phyloP scores from a whole-genome alignment of 2,113 vertebrate species.

The Hemicordylus capensis region DNA sequence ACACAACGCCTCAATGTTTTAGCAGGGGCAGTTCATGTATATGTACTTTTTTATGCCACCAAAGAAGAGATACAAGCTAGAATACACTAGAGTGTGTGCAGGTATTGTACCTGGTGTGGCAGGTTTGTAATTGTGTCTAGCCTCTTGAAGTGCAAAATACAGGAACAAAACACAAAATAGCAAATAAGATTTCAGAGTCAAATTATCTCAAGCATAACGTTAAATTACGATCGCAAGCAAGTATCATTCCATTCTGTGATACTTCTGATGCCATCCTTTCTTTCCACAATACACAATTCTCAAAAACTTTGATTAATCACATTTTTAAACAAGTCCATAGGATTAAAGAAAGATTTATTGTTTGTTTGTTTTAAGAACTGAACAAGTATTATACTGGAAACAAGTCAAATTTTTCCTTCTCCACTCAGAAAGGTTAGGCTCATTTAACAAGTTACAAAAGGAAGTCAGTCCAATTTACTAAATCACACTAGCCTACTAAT shows the following conservation, averaged over 20 bases:
- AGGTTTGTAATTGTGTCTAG: neutral
- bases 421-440: constrained; percentile 41
- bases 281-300: constrained; percentile 30
- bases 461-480: constrained; percentile 50
- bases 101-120: neutral
- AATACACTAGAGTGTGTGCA: neutral
- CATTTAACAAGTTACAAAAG: neutral
- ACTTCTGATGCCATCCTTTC: constrained; percentile 23
- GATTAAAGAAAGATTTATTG: too few relatives aligned
- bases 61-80: fast-evolving
- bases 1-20: neutral
- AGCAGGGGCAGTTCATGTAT: neutral
- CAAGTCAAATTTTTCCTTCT: constrained; percentile 58
- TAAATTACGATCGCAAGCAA: constrained; percentile 2
- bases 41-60: neutral
- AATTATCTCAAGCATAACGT: constrained; percentile 47
- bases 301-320: neutral
- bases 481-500: constrained; percentile 45
- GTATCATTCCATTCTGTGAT: constrained; percentile 33
- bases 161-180: constrained; percentile 18
- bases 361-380: too few relatives aligned
- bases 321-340: constrained; percentile 47
- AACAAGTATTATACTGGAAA: too few relatives aligned
- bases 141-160: neutral
- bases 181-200: constrained; percentile 44